A percentile compares a stretch with the other conserved stretches of the same genome.
Evolutionary conservation across 2,113 vertebrate species (phyloP).

Genomic region (Pelusios castaneus): DNA sequence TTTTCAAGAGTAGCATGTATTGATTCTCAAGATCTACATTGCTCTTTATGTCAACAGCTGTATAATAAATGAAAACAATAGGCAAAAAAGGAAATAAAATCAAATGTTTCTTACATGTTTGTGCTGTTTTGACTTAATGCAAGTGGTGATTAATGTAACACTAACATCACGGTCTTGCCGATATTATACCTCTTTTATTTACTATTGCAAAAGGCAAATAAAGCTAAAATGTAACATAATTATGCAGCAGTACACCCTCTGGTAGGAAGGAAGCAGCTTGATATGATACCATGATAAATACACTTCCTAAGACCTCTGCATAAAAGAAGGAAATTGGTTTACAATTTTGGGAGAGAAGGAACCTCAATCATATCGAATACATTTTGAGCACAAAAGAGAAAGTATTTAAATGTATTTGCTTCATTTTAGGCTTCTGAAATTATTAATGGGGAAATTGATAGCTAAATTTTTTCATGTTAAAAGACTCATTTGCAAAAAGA

Average conservation of each 20-base stretch:
- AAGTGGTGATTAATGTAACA: background rate
- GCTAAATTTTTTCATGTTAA: slow-evolving; percentile 69
- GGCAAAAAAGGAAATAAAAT: background rate
- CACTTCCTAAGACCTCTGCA: background rate
- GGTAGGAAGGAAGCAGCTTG: background rate
- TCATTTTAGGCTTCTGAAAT: slow-evolving; percentile 63
- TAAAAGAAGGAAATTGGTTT: background rate
- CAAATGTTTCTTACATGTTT: background rate
- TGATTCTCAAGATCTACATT: slow-evolving; percentile 31
- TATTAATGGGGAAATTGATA: slow-evolving; percentile 57
- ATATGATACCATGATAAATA: background rate
- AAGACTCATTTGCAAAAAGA: slow-evolving; percentile 75
- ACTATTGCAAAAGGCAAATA: background rate
- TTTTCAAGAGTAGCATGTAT: slow-evolving; percentile 42
- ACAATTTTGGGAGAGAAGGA: background rate
- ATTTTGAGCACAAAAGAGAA: slow-evolving; percentile 29
- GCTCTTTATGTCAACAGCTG: slow-evolving; percentile 26
- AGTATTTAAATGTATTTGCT: slow-evolving; percentile 19
- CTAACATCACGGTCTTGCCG: background rate
- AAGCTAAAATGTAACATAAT: background rate
- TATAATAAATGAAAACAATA: slow-evolving; percentile 46
- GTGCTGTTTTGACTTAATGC: background rate
- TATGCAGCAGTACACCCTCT: background rate
- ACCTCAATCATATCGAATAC: background rate
- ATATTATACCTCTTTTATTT: background rate